Conservation (phyloP, 2,797 vertebrate species). For the Bovichtus diacanthus region DNA sequence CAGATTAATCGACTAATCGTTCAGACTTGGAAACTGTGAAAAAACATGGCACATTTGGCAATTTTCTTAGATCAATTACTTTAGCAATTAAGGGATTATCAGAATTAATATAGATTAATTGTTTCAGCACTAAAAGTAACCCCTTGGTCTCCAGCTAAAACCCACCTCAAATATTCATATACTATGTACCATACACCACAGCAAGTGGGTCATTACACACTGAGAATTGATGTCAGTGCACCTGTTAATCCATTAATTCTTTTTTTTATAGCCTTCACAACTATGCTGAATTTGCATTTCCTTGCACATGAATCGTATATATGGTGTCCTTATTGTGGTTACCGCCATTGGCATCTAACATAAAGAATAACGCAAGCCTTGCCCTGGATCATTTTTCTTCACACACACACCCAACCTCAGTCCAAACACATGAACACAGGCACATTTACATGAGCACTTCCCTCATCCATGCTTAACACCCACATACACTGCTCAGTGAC, state of each 20-base stretch:
- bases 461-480: slow-evolving; percentile 19
- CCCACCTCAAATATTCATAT: neutral
- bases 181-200: neutral
- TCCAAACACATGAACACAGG: slow-evolving; percentile 17
- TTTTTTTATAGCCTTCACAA: slow-evolving; percentile 9
- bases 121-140: neutral
- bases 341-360: neutral
- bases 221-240: slow-evolving; percentile 30
- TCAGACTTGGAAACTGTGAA: no score
- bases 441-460: slow-evolving; percentile 35
- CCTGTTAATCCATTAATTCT: slow-evolving; percentile 49
- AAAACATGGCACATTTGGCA: neutral
- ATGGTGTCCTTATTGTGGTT: slow-evolving; percentile 11
- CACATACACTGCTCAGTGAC: neutral
- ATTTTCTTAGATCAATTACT: neutral
- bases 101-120: neutral
- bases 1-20: no score
- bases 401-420: neutral
- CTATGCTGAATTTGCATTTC: slow-evolving; percentile 47
- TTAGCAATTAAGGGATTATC: neutral
- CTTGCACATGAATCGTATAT: slow-evolving; percentile 38
- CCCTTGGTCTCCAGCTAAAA: neutral
- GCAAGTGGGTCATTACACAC: slow-evolving; percentile 53
- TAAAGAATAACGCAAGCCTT: slow-evolving; percentile 2
- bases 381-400: slow-evolving; percentile 1